phyloP scores from a whole-genome alignment of 2,888 invertebrate species.

The Brachycybe producta region DNA sequence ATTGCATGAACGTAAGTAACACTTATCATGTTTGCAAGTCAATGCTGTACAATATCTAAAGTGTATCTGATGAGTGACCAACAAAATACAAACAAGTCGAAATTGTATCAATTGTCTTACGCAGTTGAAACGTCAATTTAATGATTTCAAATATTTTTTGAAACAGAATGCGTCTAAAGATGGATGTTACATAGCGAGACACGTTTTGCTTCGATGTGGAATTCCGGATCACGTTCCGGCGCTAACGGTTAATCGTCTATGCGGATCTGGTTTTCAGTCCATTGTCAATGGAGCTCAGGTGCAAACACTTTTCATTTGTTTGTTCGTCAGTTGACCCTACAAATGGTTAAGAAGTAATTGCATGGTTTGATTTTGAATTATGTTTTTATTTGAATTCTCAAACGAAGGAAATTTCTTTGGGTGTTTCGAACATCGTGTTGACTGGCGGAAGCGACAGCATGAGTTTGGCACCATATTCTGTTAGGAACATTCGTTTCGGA shows the following conservation, averaged over 20 bases:
- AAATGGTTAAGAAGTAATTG: too few relatives aligned
- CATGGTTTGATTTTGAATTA: too few relatives aligned
- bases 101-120: too few relatives aligned
- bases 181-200: slow-evolving; percentile 73
- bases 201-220: slow-evolving; percentile 70
- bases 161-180: too few relatives aligned
- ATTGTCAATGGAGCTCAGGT: slow-evolving; percentile 82
- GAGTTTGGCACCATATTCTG: slow-evolving; percentile 80
- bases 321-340: too few relatives aligned
- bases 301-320: slow-evolving; percentile 25
- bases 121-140: too few relatives aligned
- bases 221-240: slow-evolving; percentile 75
- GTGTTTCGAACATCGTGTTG: slow-evolving; percentile 69
- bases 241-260: slow-evolving; percentile 77
- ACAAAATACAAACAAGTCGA: too few relatives aligned
- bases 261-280: slow-evolving; percentile 96
- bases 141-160: too few relatives aligned
- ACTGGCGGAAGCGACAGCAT: slow-evolving; percentile 93
- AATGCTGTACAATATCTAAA: too few relatives aligned
- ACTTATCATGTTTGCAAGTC: too few relatives aligned
- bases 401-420: slow-evolving; percentile 64
- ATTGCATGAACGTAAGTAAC: too few relatives aligned
- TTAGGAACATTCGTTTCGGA: slow-evolving; percentile 76
- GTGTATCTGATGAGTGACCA: too few relatives aligned
- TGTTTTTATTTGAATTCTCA: background rate